These are phyloP conservation scores for Huso huso DNA, from an alignment of 2,797 vertebrate genomes.

Conservation along the genomic window DNA sequence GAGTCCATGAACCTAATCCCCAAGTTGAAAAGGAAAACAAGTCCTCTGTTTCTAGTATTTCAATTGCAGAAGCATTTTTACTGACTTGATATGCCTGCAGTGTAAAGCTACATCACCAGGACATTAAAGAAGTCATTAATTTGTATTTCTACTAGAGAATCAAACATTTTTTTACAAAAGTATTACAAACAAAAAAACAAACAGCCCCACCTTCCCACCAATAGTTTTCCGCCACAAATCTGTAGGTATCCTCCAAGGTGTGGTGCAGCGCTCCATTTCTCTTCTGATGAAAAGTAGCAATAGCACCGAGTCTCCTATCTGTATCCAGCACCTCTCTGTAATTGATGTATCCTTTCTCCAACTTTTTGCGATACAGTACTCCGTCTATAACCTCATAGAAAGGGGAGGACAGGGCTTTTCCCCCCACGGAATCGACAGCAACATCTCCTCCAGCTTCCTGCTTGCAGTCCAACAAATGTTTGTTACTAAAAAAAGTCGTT, in stretches of 20 bases:
- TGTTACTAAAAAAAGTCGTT: slow-evolving; percentile 36
- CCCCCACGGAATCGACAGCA: slow-evolving; percentile 27
- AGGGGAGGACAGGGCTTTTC: slow-evolving; percentile 30
- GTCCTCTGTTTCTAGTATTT: no score
- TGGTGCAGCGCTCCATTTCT: slow-evolving; percentile 51
- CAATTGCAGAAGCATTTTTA: no score
- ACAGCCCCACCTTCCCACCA: slow-evolving; percentile 69
- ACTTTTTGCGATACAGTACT: slow-evolving; percentile 63
- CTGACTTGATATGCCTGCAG: no score
- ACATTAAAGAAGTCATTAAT: no score
- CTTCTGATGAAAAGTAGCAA: slow-evolving; percentile 57
- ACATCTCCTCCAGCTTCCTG: slow-evolving; percentile 22
- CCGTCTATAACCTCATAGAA: slow-evolving; percentile 64
- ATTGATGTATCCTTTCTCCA: slow-evolving; percentile 63
- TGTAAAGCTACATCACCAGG: no score
- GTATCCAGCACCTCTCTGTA: slow-evolving; percentile 67
- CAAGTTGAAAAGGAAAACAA: no score
- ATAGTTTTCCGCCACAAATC: slow-evolving; percentile 72
- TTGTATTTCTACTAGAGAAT: no score
- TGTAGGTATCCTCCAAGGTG: slow-evolving; percentile 70
- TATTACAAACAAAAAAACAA: background rate
- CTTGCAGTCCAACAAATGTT: slow-evolving; percentile 32
- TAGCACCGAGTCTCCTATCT: slow-evolving; percentile 51
- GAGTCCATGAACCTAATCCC: no score
- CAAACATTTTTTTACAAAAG: no score